A percentile compares a stretch with the other conserved stretches of the same genome.
phyloP scores from a whole-genome alignment of 2,888 invertebrate species.

The Petrolisthes cinctipes region DNA sequence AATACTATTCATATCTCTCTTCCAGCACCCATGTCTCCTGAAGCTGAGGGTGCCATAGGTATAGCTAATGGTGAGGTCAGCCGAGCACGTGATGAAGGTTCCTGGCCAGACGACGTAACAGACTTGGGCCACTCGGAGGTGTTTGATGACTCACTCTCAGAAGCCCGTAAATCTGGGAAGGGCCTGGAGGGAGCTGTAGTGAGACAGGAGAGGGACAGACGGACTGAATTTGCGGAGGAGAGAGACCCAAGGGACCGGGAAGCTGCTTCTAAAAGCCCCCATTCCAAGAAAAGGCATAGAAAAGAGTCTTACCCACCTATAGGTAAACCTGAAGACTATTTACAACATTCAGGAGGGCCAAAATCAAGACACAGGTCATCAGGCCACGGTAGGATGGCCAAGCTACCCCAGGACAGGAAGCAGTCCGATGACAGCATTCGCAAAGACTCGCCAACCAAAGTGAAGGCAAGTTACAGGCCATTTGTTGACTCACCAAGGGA shows the following conservation, averaged over 20 bases:
- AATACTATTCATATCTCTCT: neutral
- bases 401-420: conserved; percentile 39
- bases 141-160: conserved; percentile 64
- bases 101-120: conserved; percentile 62
- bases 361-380: conserved; percentile 28
- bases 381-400: conserved; percentile 23
- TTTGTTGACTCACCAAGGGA: conserved; percentile 41
- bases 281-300: conserved; percentile 21
- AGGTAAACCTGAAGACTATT: conserved; percentile 29
- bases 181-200: neutral
- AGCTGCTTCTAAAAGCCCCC: conserved; percentile 14
- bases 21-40: conserved; percentile 34
- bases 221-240: neutral
- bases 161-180: conserved; percentile 51
- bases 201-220: conserved; percentile 1
- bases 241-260: conserved; percentile 4
- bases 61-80: conserved; percentile 15
- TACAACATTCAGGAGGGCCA: neutral
- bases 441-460: conserved; percentile 40
- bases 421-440: conserved; percentile 44
- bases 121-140: conserved; percentile 64
- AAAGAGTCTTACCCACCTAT: conserved; percentile 30
- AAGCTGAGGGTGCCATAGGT: conserved; percentile 23
- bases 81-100: conserved; percentile 38
- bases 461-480: conserved; percentile 26